Percentiles rank a stretch among this genome's conserved stretches.
phyloP scores from a whole-genome alignment of 2,888 invertebrate genomes.

The Cataglyphis altisquamis region DNA sequence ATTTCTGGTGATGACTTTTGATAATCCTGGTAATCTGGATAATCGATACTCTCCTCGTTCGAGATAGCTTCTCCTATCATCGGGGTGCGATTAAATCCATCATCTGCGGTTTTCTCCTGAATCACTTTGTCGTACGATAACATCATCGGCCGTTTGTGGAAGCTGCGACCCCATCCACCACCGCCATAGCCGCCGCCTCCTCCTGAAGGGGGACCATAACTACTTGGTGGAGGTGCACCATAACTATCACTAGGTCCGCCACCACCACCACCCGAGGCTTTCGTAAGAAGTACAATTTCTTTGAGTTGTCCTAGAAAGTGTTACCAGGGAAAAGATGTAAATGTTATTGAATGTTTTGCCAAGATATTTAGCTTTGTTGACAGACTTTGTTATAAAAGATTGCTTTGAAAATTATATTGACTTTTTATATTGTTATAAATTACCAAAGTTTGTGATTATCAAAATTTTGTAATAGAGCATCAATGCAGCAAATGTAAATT shows the following conservation, averaged over 20 bases:
- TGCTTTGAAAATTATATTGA: neutral
- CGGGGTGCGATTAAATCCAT: constrained; percentile 19
- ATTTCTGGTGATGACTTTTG: neutral
- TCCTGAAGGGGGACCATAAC: constrained; percentile 79
- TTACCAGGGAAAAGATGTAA: neutral
- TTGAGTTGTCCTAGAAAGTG: constrained; percentile 76
- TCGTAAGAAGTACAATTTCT: constrained; percentile 86
- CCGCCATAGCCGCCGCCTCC: constrained; percentile 83
- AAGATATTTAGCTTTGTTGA: constrained; percentile 12
- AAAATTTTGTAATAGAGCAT: neutral
- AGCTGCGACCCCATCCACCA: constrained; percentile 87
- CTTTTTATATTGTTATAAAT: neutral
- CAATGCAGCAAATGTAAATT: neutral
- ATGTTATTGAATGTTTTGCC: neutral
- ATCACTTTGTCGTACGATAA: constrained; percentile 71
- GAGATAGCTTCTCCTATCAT: constrained; percentile 39
- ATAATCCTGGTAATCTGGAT: constrained; percentile 19
- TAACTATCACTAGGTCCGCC: constrained; percentile 84
- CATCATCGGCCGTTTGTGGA: constrained; percentile 83
- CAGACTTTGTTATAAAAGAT: constrained; percentile 13
- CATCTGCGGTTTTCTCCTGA: neutral
- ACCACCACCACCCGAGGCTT: constrained; percentile 86
- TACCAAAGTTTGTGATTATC: neutral
- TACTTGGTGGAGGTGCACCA: constrained; percentile 79
- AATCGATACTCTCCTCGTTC: constrained; percentile 19